phyloP scores from a whole-genome alignment of 2,888 invertebrate species.

The Cheiracanthium punctorium region DNA sequence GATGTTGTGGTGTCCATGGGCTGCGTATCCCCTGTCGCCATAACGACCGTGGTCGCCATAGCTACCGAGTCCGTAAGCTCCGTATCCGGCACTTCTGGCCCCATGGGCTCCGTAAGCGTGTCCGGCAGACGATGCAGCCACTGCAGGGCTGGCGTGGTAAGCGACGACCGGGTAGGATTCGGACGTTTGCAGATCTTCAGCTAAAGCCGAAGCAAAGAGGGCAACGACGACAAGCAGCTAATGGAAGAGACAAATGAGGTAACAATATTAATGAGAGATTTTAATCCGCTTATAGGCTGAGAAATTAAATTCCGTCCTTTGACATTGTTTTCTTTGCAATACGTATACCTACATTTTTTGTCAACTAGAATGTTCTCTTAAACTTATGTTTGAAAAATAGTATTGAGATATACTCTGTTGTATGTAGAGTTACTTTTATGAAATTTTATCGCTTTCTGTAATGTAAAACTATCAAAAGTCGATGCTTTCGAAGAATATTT shows the following conservation, averaged over 20 bases:
- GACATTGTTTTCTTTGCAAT: too few relatives aligned
- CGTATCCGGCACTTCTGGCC: conserved; percentile 41
- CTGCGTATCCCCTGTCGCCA: conserved; percentile 53
- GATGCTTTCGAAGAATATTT: too few relatives aligned
- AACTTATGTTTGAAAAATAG: too few relatives aligned
- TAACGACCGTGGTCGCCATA: conserved; percentile 68
- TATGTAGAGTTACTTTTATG: too few relatives aligned
- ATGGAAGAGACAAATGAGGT: neutral
- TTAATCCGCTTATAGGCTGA: too few relatives aligned
- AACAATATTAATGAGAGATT: too few relatives aligned
- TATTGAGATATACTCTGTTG: too few relatives aligned
- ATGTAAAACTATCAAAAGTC: too few relatives aligned
- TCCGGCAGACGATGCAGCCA: conserved; percentile 41
- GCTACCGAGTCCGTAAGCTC: conserved; percentile 42
- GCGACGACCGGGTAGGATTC: conserved; percentile 57
- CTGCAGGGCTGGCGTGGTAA: conserved; percentile 47
- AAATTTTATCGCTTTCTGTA: too few relatives aligned
- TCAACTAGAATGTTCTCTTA: too few relatives aligned
- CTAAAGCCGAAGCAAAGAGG: conserved; percentile 46
- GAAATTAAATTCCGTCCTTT: too few relatives aligned
- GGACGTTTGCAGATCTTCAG: conserved; percentile 52
- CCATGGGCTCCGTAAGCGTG: conserved; percentile 63
- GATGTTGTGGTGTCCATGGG: conserved; percentile 60
- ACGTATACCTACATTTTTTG: too few relatives aligned
- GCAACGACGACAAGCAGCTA: conserved; percentile 44